Evolutionary conservation across 2,888 invertebrate species (phyloP), one percentile per base, ranked within the genome.

Genomic region (Drosophila mettleri): DNA sequence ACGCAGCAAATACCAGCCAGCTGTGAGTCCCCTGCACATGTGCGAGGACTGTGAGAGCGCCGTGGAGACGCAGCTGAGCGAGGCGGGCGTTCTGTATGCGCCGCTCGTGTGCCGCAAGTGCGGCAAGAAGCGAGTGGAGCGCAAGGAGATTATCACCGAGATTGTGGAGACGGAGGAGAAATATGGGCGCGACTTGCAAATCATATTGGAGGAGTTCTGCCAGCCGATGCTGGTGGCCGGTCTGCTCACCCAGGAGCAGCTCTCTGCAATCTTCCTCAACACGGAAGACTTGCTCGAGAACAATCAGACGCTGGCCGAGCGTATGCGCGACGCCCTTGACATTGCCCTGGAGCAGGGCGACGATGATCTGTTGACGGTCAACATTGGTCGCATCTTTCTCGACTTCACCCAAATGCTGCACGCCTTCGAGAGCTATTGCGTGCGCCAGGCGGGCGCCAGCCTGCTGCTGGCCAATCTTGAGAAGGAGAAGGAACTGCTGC

Each of bases 91-190:
- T 51, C 93, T 95, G 87, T 96, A 95, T 86, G 96, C 96, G 29
- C 96, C 96, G 1, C 93, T 97, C 69, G 95, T 97, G 33, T 98
- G 98, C 92, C 94, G 96, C 73, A 97, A 97, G 91, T 98, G 98
- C 91, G 94, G 95, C 64, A 97, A 97, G 90, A 96, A 96, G 89
- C 94, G 98, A 60, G 95, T 96, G 9, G 98, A 98, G 91, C 94
- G 98, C 59, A 97, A 98, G 90, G 98, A 98, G 93, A 98, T 98
- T 34, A 96, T 98, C 54, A 96, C 96, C 4, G 98, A 98, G 93
- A 97, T 98, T 69, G 97, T 98, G 5, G 98, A 98, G 93, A 98
- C 98, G 2, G 98, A 98, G 93, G 96, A 98, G 90, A 98, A 98
- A 90, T 98, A 98, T 90, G 98, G 98, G 20, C 94, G 98, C 57